phyloP scores from a whole-genome alignment of 2,113 vertebrate species.

The Peromyscus californicus region DNA sequence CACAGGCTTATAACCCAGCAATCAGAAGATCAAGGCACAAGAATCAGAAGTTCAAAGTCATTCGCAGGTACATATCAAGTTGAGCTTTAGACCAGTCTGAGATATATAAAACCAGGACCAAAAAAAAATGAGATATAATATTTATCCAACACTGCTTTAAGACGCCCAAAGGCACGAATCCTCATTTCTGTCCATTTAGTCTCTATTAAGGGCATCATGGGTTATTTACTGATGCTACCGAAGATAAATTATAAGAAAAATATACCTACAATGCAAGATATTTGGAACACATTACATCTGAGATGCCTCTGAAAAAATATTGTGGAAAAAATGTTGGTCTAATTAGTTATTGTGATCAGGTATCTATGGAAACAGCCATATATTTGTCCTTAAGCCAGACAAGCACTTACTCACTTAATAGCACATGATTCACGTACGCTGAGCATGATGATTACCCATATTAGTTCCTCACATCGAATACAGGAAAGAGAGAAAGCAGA shows the following conservation, averaged over 20 bases:
- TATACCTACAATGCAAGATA: neutral
- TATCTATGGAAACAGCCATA: conserved; percentile 82
- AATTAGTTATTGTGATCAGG: conserved; percentile 72
- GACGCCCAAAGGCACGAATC: neutral
- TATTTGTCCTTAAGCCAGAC: conserved; percentile 76
- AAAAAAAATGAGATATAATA: neutral
- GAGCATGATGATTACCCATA: neutral
- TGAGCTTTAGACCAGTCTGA: neutral
- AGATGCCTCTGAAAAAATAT: conserved; percentile 51
- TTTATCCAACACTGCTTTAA: neutral
- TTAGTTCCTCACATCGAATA: conserved; percentile 27
- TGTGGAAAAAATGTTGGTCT: conserved; percentile 60
- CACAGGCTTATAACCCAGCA: neutral
- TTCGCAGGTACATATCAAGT: neutral
- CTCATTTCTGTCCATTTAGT: conserved; percentile 39
- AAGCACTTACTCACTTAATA: conserved; percentile 72
- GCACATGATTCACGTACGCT: conserved; percentile 6
- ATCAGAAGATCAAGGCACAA: neutral
- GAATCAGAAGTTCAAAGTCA: neutral
- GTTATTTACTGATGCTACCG: conserved; percentile 31
- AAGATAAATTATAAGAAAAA: conserved; percentile 56
- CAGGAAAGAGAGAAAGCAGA: neutral
- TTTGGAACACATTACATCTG: conserved; percentile 42
- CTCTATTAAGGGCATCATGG: conserved; percentile 24
- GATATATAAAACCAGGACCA: neutral